phyloP scores from a whole-genome alignment of 2,113 vertebrate species.

The Charina bottae region DNA sequence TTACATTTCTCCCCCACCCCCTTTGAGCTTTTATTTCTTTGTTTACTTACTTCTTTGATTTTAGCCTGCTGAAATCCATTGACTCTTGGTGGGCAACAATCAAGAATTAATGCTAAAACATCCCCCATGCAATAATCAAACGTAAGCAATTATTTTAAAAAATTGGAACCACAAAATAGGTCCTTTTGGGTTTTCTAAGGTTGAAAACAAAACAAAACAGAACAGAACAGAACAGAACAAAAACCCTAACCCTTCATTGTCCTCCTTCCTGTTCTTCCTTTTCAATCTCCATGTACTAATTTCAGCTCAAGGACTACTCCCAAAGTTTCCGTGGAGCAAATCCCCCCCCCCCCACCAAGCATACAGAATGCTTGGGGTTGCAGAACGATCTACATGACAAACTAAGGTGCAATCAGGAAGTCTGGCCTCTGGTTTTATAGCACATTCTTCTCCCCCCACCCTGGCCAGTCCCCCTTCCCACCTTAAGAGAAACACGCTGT shows the following conservation, averaged over 20 bases:
- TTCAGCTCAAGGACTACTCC: background rate
- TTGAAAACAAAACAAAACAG: background rate
- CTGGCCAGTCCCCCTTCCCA: too few relatives aligned
- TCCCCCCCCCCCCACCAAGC: rapidly evolving
- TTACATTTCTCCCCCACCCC: background rate
- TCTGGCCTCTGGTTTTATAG: background rate
- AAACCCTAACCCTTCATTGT: background rate
- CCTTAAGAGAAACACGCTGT: background rate
- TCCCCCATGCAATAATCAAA: background rate
- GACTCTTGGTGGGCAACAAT: background rate
- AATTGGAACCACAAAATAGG: background rate
- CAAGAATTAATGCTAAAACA: background rate
- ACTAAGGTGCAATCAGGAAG: background rate
- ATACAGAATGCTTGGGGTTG: background rate
- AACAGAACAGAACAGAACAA: background rate
- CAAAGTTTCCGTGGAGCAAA: background rate
- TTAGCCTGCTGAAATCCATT: background rate
- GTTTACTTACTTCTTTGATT: background rate
- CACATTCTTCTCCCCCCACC: background rate
- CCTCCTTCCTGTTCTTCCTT: background rate
- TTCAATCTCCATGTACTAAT: background rate
- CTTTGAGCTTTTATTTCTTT: background rate
- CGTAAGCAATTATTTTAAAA: background rate
- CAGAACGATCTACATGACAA: background rate
- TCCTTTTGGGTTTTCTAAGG: background rate